Conservation (phyloP, 2,113 vertebrate genomes). For the Myotis lucifugus region DNA sequence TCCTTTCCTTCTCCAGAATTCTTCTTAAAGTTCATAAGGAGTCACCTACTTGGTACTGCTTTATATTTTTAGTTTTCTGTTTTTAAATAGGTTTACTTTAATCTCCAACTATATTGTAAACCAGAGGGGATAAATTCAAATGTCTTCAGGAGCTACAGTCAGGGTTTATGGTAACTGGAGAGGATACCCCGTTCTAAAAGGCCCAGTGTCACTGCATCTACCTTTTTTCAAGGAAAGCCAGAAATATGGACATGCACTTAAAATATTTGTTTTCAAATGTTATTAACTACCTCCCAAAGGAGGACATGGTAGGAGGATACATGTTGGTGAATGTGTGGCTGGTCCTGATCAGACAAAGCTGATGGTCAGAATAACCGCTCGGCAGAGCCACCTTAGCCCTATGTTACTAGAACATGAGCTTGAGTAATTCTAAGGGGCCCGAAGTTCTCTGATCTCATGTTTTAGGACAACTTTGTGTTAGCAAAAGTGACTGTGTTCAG, state of each 20-base stretch:
- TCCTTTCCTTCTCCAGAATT: not conserved
- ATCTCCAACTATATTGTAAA: conserved; percentile 2
- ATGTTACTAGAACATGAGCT: not conserved
- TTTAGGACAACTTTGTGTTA: not conserved
- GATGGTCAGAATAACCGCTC: not conserved
- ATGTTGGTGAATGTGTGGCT: not conserved
- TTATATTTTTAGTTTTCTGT: not conserved
- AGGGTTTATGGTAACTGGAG: not conserved
- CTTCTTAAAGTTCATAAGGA: not conserved
- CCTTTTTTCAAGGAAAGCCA: not conserved
- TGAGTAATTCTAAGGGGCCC: not conserved
- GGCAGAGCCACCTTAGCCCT: not conserved
- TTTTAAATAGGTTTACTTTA: not conserved
- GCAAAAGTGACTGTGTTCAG: not conserved
- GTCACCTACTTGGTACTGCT: not conserved
- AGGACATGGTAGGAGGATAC: not conserved
- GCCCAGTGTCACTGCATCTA: not conserved
- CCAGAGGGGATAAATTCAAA: not conserved
- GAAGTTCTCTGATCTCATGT: not conserved
- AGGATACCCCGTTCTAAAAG: not conserved
- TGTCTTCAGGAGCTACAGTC: not conserved
- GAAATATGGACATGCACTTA: not conserved
- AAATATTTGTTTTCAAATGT: not conserved
- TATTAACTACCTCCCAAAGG: not conserved
- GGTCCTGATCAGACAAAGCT: not conserved